These are phyloP conservation scores for Steinernema hermaphroditum DNA, from an alignment of 2,888 invertebrate genomes.

Conservation along the genomic window DNA sequence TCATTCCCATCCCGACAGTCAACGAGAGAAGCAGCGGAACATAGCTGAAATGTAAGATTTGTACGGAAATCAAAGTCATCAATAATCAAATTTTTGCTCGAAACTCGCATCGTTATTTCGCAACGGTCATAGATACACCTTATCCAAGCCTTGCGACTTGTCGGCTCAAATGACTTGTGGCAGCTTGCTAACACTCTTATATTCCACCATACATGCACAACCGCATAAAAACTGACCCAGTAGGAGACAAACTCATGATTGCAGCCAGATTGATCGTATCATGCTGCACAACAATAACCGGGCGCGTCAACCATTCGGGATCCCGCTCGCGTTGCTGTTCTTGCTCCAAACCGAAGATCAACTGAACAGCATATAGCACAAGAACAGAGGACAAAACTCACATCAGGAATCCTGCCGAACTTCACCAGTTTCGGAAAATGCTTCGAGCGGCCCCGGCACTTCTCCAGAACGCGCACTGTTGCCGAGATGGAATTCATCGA, in stretches of 20 bases:
- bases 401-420: slow-evolving; percentile 42
- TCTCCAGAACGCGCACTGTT: slow-evolving; percentile 25
- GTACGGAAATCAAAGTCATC: too few relatives aligned
- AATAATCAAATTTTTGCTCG: too few relatives aligned
- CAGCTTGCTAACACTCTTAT: too few relatives aligned
- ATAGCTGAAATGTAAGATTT: slow-evolving; percentile 26
- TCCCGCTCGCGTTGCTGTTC: slow-evolving; percentile 41
- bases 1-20: slow-evolving; percentile 39
- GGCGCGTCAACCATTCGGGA: slow-evolving; percentile 41
- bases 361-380: slow-evolving; percentile 29
- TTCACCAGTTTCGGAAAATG: slow-evolving; percentile 41
- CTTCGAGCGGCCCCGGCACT: slow-evolving; percentile 30
- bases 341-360: slow-evolving; percentile 39
- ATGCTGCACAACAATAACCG: slow-evolving; percentile 35
- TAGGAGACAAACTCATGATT: slow-evolving; percentile 38
- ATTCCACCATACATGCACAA: too few relatives aligned
- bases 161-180: too few relatives aligned
- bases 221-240: slow-evolving; percentile 38
- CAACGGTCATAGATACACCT: too few relatives aligned
- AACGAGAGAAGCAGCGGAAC: slow-evolving; percentile 34
- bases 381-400: not conserved
- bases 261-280: slow-evolving; percentile 30
- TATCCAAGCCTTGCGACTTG: too few relatives aligned
- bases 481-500: slow-evolving; percentile 25
- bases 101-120: too few relatives aligned